Conservation (phyloP, 2,888 invertebrate species). For the Strigamia crassipes region DNA sequence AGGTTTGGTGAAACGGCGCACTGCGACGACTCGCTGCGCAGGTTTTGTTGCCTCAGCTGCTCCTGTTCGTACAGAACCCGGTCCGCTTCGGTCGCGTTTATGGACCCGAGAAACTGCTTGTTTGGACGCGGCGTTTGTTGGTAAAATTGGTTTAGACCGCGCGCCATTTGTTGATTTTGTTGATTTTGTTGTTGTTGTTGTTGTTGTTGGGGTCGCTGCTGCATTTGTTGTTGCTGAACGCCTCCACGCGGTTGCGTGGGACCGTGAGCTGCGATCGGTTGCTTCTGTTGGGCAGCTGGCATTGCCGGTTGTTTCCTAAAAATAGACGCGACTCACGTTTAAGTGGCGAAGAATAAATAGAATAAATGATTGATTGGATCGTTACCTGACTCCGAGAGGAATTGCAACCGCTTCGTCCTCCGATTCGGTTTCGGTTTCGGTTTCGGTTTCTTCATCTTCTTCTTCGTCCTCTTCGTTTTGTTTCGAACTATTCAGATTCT, state of each 20-base stretch:
- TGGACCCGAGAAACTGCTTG: neutral
- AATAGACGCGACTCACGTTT: neutral
- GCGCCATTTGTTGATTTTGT: neutral
- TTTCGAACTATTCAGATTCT: neutral
- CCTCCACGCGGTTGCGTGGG: neutral
- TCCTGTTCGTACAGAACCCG: neutral
- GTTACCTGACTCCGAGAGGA: neutral
- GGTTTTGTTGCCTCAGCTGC: neutral
- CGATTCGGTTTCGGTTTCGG: neutral
- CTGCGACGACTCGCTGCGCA: neutral
- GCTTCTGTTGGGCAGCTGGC: slow-evolving; percentile 1
- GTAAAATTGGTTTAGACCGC: too few relatives aligned
- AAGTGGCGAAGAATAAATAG: neutral
- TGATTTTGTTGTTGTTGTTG: neutral
- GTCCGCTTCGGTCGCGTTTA: neutral
- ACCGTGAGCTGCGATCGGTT: neutral
- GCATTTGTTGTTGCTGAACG: neutral
- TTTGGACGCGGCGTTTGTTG: neutral
- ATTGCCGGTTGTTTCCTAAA: slow-evolving; percentile 3
- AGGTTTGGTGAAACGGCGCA: neutral
- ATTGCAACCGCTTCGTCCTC: neutral
- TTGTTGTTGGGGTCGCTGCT: slow-evolving; percentile 3
- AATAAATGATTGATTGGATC: too few relatives aligned
- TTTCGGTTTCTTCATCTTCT: neutral
- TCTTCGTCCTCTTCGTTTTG: neutral